Conservation (phyloP, 2,888 invertebrate genomes). For the Patella pellucida region DNA sequence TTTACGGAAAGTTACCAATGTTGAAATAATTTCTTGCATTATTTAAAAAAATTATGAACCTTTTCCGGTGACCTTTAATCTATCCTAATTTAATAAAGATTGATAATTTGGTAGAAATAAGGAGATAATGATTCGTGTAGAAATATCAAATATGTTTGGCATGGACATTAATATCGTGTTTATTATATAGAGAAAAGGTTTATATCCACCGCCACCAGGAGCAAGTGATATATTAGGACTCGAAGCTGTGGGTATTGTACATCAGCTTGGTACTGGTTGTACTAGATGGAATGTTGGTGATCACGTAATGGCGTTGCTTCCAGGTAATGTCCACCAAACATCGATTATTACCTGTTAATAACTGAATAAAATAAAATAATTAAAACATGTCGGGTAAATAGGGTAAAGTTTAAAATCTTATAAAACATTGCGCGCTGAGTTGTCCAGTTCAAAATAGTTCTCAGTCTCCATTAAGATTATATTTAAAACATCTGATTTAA, state of each 20-base stretch:
- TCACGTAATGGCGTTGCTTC: slow-evolving; percentile 69
- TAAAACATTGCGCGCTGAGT: too few species aligned
- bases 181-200: slow-evolving; percentile 63
- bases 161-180: neutral
- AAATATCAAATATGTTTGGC: neutral
- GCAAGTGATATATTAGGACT: slow-evolving; percentile 68
- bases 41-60: too few species aligned
- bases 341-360: too few species aligned
- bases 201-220: slow-evolving; percentile 68
- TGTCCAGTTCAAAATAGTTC: neutral
- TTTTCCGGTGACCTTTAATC: neutral
- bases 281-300: slow-evolving; percentile 63
- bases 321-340: slow-evolving; percentile 45
- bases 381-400: too few species aligned
- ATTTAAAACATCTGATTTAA: neutral
- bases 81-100: neutral
- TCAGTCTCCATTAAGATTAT: neutral
- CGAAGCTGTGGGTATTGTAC: slow-evolving; percentile 68
- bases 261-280: slow-evolving; percentile 56
- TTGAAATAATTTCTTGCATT: too few species aligned
- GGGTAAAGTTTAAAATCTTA: too few species aligned
- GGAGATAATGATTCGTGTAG: neutral
- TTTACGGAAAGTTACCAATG: too few species aligned
- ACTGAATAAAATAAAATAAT: too few species aligned
- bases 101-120: neutral